Evolutionary conservation across 2,888 invertebrate genomes (phyloP).

Genomic region (Eupithecia pulchellata): DNA sequence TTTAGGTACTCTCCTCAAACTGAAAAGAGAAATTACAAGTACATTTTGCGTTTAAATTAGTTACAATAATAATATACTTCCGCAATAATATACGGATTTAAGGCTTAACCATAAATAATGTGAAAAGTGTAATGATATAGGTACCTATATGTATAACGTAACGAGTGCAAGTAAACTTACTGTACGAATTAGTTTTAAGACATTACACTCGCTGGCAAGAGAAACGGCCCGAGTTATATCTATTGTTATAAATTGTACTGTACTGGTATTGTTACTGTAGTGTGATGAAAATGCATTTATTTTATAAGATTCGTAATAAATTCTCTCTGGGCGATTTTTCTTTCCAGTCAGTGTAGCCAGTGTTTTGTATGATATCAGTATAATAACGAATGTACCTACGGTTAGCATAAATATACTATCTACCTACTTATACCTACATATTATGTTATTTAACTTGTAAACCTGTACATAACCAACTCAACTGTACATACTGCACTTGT

Average conservation of each 20-base stretch:
- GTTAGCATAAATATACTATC: conserved; percentile 44
- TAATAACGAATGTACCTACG: conserved; percentile 53
- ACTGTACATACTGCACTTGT: conserved; percentile 75
- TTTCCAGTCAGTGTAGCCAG: conserved; percentile 41
- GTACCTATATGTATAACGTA: conserved; percentile 30
- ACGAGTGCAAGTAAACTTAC: conserved; percentile 69
- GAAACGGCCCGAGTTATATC: conserved; percentile 26
- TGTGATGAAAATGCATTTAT: conserved; percentile 45
- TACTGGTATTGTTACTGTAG: conserved; percentile 40
- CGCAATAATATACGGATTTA: conserved; percentile 45
- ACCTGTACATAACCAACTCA: conserved; percentile 49
- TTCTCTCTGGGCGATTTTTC: conserved; percentile 40
- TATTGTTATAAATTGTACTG: conserved; percentile 28
- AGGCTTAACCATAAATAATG: conserved; percentile 32
- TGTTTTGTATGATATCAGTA: conserved; percentile 59
- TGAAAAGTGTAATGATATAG: background rate
- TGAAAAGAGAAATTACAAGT: conserved; percentile 10
- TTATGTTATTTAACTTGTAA: conserved; percentile 42
- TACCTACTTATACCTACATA: too few relatives aligned
- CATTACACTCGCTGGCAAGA: conserved; percentile 32
- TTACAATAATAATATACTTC: conserved; percentile 11
- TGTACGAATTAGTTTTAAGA: conserved; percentile 53
- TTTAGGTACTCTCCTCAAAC: background rate
- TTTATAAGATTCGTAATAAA: conserved; percentile 41
- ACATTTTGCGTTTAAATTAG: conserved; percentile 16